Conservation (phyloP, 1,140 invertebrate genomes). For the Drosophila dunni region DNA sequence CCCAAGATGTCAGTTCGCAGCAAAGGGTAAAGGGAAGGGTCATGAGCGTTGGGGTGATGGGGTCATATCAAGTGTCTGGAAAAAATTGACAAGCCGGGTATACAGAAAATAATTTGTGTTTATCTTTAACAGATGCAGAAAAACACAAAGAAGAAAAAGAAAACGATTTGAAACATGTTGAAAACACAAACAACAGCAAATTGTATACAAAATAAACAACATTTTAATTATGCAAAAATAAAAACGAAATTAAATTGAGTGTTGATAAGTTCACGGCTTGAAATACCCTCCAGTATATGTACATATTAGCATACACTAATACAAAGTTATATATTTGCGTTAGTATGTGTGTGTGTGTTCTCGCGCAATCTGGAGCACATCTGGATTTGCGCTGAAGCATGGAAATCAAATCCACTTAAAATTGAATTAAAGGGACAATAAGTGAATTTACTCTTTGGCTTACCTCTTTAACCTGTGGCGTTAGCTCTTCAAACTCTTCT, state of each 20-base stretch:
- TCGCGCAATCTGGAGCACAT: constrained; percentile 12
- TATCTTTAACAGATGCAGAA: constrained; percentile 64
- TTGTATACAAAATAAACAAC: constrained; percentile 72
- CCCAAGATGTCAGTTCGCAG: neutral
- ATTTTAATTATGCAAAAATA: constrained; percentile 63
- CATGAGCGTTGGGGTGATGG: no score
- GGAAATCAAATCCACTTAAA: constrained; percentile 14
- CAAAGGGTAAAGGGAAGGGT: constrained; percentile 1
- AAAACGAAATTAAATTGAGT: constrained; percentile 77
- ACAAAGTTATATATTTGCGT: neutral
- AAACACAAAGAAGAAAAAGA: neutral
- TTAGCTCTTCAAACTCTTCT: neutral
- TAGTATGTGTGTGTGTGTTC: no score
- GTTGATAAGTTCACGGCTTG: constrained; percentile 74
- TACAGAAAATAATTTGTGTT: constrained; percentile 27
- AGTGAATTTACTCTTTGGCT: constrained; percentile 49
- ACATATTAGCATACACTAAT: neutral
- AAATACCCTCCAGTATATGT: neutral
- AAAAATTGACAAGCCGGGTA: constrained; percentile 18
- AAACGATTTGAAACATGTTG: constrained; percentile 30
- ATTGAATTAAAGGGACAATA: constrained; percentile 16
- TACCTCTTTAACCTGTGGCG: constrained; percentile 12
- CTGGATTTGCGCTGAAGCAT: constrained; percentile 18
- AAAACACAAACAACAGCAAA: constrained; percentile 42
- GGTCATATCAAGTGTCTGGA: constrained; percentile 16